Evolutionary conservation across 2,113 vertebrate genomes (phyloP).

Genomic region (Gymnarchus niloticus): DNA sequence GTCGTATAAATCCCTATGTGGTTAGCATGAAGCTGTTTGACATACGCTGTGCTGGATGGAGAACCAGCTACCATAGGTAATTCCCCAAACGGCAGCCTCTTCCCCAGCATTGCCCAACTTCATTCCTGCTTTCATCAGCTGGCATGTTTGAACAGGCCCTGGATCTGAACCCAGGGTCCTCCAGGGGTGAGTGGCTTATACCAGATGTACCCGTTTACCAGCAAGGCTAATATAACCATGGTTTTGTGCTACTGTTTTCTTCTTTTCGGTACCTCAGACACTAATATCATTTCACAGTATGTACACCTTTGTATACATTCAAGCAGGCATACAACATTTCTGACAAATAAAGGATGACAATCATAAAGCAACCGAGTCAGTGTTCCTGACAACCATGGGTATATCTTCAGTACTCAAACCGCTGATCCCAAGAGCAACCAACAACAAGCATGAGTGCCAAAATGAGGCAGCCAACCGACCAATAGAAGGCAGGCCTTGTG

Average conservation of each 20-base stretch:
- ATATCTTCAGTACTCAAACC: neutral
- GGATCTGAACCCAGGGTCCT: neutral
- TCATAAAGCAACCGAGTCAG: too few relatives aligned
- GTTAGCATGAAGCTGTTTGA: neutral
- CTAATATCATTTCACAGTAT: neutral
- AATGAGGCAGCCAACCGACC: neutral
- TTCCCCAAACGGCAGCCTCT: neutral
- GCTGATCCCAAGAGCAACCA: neutral
- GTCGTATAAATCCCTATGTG: neutral
- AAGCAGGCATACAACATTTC: neutral
- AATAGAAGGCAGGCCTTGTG: neutral
- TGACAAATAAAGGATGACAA: too few relatives aligned
- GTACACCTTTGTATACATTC: neutral
- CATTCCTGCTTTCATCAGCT: neutral
- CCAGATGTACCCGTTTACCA: neutral
- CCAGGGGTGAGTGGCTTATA: neutral
- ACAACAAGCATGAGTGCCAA: neutral
- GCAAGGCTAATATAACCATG: neutral
- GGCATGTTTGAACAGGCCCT: neutral
- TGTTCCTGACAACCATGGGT: neutral
- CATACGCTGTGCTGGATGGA: neutral
- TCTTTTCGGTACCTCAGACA: neutral
- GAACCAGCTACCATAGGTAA: neutral
- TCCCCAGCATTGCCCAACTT: neutral
- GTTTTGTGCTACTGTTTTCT: neutral